phyloP scores from a whole-genome alignment of 2,797 vertebrate genomes.

The Holocentrus rufus region DNA sequence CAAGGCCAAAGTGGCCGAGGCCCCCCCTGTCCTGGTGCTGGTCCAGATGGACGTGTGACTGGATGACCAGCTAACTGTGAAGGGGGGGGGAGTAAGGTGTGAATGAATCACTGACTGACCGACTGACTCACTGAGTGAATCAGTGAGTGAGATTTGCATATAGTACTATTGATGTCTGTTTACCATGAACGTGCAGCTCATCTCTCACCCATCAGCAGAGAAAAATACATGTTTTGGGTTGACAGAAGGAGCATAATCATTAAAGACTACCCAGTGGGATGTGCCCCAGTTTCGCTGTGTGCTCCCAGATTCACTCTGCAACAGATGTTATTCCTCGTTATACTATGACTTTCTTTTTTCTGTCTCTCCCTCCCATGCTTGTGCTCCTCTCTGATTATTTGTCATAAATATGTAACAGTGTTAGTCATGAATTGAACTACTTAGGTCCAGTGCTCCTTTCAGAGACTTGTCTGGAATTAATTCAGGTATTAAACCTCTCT shows the following conservation, averaged over 20 bases:
- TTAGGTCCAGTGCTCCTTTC: conserved; percentile 2
- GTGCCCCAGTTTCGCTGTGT: conserved; percentile 56
- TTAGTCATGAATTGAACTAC: conserved; percentile 31
- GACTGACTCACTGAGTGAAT: not conserved
- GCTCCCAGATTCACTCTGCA: conserved; percentile 14
- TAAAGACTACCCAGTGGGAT: conserved; percentile 49
- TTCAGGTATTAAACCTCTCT: conserved; percentile 8
- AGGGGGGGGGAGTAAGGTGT: not conserved
- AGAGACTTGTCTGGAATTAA: conserved; percentile 10
- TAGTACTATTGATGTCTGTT: conserved; percentile 9
- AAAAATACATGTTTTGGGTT: conserved; percentile 46
- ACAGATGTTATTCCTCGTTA: conserved; percentile 28
- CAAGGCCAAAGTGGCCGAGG: conserved; percentile 81
- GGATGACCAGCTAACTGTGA: conserved; percentile 1
- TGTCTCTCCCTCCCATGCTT: not conserved
- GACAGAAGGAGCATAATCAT: conserved; percentile 49
- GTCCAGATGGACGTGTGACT: conserved; percentile 82
- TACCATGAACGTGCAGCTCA: conserved; percentile 3
- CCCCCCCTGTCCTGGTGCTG: conserved; percentile 77
- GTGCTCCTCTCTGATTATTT: conserved; percentile 31
- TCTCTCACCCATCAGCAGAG: conserved; percentile 5
- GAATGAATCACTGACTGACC: not conserved
- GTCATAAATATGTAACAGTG: conserved; percentile 44
- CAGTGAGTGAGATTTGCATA: not conserved
- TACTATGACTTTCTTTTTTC: conserved; percentile 6